A percentile compares a stretch with the other conserved stretches of the same genome.
phyloP scores from a whole-genome alignment of 2,888 invertebrate species.

The Spialia ferax region DNA sequence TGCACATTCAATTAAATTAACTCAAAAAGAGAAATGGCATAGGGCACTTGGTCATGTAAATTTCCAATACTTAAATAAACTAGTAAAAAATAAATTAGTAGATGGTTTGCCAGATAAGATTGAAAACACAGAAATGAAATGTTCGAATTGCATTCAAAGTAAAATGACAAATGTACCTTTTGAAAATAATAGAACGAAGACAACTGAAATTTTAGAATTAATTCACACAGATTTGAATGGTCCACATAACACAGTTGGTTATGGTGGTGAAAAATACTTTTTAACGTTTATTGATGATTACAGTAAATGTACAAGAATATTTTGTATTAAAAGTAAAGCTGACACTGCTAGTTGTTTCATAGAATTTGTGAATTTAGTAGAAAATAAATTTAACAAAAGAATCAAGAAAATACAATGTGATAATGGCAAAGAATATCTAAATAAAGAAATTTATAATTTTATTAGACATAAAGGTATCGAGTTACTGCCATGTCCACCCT shows the following conservation, averaged over 20 bases:
- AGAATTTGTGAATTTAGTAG: constrained; percentile 44
- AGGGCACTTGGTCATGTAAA: constrained; percentile 48
- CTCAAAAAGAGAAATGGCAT: constrained; percentile 41
- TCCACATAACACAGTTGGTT: constrained; percentile 48
- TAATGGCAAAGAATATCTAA: constrained; percentile 50
- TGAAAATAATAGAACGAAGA: constrained; percentile 49
- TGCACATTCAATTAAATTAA: constrained; percentile 38
- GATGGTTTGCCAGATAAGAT: constrained; percentile 49
- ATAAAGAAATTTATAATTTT: constrained; percentile 48
- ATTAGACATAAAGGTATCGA: constrained; percentile 48
- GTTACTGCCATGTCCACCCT: constrained; percentile 50
- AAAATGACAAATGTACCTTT: constrained; percentile 50
- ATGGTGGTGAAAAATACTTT: constrained; percentile 51
- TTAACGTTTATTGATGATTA: constrained; percentile 51
- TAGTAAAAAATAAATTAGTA: constrained; percentile 47
- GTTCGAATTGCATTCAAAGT: constrained; percentile 49
- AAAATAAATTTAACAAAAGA: constrained; percentile 41
- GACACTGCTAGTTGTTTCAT: constrained; percentile 40
- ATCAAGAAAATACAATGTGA: constrained; percentile 50
- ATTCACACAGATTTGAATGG: constrained; percentile 52
- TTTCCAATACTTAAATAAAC: constrained; percentile 47
- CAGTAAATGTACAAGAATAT: constrained; percentile 1
- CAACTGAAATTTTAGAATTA: constrained; percentile 43
- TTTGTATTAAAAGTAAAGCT: constrained; percentile 46
- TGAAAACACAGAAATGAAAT: constrained; percentile 47